Percentiles rank a stretch among this genome's conserved stretches.
phyloP scores from a whole-genome alignment of 2,113 vertebrate genomes.

The Anarrhichthys ocellatus region DNA sequence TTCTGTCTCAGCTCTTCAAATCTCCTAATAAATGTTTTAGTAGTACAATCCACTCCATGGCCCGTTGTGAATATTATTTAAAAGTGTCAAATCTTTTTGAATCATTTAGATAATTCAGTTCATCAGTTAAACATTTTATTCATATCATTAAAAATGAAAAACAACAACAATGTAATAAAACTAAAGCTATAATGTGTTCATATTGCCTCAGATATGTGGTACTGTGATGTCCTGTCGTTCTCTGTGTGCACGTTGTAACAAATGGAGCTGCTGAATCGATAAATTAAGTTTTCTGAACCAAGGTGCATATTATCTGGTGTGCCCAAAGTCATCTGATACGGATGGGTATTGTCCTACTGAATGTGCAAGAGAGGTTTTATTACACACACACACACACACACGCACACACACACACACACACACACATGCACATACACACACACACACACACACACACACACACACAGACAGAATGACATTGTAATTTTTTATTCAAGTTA shows the following conservation, averaged over 20 bases:
- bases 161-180: background rate
- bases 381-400: conserved; percentile 20
- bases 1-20: background rate
- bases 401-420: background rate
- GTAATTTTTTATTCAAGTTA: background rate
- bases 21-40: too few relatives aligned
- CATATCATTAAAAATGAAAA: background rate
- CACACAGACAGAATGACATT: background rate
- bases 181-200: background rate
- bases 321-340: conserved; percentile 45
- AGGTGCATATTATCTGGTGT: conserved; percentile 36
- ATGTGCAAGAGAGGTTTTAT: conserved; percentile 2
- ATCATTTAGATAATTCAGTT: background rate
- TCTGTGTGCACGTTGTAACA: conserved; percentile 17
- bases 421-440: conserved; percentile 3
- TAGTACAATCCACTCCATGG: background rate
- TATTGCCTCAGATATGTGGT: background rate
- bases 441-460: conserved; percentile 7
- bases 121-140: background rate
- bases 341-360: background rate
- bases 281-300: conserved; percentile 39
- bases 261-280: conserved; percentile 46
- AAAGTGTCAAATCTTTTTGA: background rate
- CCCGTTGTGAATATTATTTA: background rate
- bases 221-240: conserved; percentile 24